Evolutionary conservation across 2,888 invertebrate species (phyloP).

Genomic region (Metallyticus violacea): DNA sequence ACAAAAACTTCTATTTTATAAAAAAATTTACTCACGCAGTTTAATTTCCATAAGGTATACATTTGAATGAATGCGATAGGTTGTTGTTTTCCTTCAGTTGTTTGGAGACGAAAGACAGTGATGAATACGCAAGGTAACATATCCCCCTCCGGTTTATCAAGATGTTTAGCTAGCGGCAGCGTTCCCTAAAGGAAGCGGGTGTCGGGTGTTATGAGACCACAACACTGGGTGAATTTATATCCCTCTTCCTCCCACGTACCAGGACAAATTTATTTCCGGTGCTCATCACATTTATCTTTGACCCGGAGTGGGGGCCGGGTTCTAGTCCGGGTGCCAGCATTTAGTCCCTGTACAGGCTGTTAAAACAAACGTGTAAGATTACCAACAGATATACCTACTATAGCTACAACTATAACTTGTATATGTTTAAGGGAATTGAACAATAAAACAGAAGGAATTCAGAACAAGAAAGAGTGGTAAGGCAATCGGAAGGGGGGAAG

Average conservation of each 20-base stretch:
- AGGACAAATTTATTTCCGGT: not conserved
- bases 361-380: too few species aligned
- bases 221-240: not conserved
- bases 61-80: not conserved
- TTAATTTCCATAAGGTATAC: not conserved
- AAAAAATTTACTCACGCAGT: not conserved
- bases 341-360: not conserved
- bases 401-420: too few species aligned
- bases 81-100: not conserved
- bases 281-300: not conserved
- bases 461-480: too few species aligned
- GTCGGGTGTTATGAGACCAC: not conserved
- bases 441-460: too few species aligned
- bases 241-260: not conserved
- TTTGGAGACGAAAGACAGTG: not conserved
- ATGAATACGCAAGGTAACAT: not conserved
- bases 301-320: too few species aligned
- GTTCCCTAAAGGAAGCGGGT: not conserved
- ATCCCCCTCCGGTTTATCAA: not conserved
- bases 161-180: not conserved
- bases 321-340: not conserved
- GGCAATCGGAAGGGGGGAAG: too few species aligned
- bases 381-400: too few species aligned
- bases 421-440: too few species aligned
- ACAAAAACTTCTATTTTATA: not conserved